These are phyloP conservation scores for Tinea pellionella DNA, from an alignment of 2,888 invertebrate genomes.

Conservation along the genomic window DNA sequence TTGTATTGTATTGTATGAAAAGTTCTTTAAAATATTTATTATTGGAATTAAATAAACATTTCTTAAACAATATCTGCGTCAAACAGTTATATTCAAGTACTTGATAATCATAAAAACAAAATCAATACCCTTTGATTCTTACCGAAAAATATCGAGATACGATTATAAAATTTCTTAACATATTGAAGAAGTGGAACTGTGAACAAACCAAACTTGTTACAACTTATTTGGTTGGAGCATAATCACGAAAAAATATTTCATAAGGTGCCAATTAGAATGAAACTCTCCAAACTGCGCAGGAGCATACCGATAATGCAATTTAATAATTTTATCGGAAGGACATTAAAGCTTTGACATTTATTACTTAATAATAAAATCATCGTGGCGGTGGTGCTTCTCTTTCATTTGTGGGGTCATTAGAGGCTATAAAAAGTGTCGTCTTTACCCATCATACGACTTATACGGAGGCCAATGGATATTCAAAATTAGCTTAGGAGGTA, in stretches of 20 bases:
- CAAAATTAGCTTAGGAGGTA: background rate
- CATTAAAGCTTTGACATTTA: slow-evolving; percentile 41
- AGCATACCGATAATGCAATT: slow-evolving; percentile 37
- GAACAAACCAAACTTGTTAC: background rate
- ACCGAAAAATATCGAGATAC: slow-evolving; percentile 43
- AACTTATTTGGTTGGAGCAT: slow-evolving; percentile 40
- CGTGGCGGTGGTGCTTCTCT: slow-evolving; percentile 20
- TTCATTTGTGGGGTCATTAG: slow-evolving; percentile 18
- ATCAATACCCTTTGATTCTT: slow-evolving; percentile 21
- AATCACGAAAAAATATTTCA: slow-evolving; percentile 51
- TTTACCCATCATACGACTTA: slow-evolving; percentile 7
- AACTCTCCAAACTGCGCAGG: slow-evolving; percentile 25
- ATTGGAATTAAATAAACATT: no score
- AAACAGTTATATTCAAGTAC: no score
- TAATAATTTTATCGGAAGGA: slow-evolving; percentile 42
- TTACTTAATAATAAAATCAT: slow-evolving; percentile 37
- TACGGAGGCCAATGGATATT: background rate
- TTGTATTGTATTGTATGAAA: no score
- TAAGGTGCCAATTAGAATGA: slow-evolving; percentile 59
- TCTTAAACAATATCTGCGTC: no score
- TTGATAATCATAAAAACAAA: background rate
- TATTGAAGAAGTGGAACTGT: slow-evolving; percentile 46
- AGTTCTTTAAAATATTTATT: no score
- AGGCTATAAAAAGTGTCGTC: slow-evolving; percentile 21
- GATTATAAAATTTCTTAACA: slow-evolving; percentile 47